Evolutionary conservation across 2,113 vertebrate genomes (phyloP).

Genomic region (Azemiops feae): DNA sequence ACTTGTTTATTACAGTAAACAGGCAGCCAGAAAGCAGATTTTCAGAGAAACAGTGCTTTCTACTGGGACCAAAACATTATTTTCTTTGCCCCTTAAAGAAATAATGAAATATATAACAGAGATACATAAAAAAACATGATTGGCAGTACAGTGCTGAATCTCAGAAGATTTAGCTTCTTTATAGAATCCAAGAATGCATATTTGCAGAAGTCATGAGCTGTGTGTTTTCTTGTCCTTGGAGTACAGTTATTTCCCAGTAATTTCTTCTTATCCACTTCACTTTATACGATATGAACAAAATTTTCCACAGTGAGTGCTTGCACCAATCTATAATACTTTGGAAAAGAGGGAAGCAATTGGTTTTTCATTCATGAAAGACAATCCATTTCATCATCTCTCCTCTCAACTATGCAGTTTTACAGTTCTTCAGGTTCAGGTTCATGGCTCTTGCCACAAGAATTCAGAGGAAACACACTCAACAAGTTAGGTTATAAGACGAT

Average conservation of each 20-base stretch:
- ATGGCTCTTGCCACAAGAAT: neutral
- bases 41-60: slow-evolving; percentile 30
- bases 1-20: slow-evolving; percentile 67
- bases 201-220: neutral
- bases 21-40: slow-evolving; percentile 56
- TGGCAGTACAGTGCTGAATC: neutral
- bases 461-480: neutral
- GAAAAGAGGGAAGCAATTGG: neutral
- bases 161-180: neutral
- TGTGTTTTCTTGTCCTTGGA: neutral
- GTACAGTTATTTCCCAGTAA: neutral
- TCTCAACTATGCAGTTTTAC: neutral
- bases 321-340: neutral
- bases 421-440: neutral
- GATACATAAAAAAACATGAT: neutral
- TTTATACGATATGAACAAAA: neutral
- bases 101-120: neutral
- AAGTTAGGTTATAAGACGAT: neutral
- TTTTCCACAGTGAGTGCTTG: neutral
- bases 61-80: slow-evolving; percentile 26
- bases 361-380: neutral
- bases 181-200: neutral
- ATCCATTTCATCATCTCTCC: neutral
- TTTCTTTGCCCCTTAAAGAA: neutral
- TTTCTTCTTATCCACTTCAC: neutral